Evolutionary conservation across 2,113 vertebrate species (phyloP).

Genomic region (Hippocampus abdominalis): DNA sequence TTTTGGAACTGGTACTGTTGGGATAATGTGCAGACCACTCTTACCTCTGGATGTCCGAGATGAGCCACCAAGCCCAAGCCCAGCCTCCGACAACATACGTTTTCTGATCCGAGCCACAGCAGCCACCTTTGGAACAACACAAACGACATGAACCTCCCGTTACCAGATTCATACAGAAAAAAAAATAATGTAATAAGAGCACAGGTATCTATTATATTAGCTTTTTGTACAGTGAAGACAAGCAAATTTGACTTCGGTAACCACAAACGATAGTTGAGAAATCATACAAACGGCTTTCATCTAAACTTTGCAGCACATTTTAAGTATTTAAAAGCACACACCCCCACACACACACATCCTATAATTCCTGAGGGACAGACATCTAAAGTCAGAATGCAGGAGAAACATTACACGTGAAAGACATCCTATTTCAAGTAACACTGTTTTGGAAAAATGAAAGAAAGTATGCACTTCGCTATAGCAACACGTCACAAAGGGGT

Average conservation of each 20-base stretch:
- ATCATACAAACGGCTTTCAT: not conserved
- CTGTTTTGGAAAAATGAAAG: not conserved
- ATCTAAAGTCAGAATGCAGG: not conserved
- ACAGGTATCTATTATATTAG: not conserved
- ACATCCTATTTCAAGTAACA: not conserved
- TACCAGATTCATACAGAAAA: not conserved
- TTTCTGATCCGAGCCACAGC: conserved; percentile 89
- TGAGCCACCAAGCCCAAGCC: conserved; percentile 98
- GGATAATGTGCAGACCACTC: conserved; percentile 9
- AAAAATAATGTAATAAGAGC: not conserved
- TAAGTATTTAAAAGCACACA: no score
- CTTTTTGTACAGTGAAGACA: not conserved
- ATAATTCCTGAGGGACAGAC: no score
- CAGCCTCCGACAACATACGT: conserved; percentile 92
- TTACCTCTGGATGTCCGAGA: conserved; percentile 94
- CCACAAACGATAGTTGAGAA: not conserved
- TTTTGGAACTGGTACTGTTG: not conserved
- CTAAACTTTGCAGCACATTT: no score
- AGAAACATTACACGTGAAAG: not conserved
- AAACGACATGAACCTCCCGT: conserved; percentile 11
- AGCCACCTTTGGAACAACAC: conserved; percentile 80
- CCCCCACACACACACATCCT: no score
- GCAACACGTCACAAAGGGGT: not conserved
- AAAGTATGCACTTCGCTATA: not conserved
- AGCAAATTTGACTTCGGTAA: not conserved